These are phyloP conservation scores for Papilio xuthus DNA, from an alignment of 1,140 invertebrate species.

Conservation along the genomic window DNA sequence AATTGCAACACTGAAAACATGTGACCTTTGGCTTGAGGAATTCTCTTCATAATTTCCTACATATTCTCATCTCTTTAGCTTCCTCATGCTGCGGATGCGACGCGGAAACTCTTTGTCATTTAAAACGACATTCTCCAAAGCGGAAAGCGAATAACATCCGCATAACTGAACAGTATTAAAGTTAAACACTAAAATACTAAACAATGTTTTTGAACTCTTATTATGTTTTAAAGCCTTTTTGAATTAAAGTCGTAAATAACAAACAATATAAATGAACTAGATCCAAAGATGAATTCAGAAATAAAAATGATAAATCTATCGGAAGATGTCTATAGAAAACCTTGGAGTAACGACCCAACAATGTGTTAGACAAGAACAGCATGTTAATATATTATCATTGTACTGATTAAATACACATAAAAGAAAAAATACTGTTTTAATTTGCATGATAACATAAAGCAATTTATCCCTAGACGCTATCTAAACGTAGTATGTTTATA, in stretches of 20 bases:
- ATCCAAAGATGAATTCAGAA: no score
- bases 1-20: background rate
- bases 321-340: no score
- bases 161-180: background rate
- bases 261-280: no score
- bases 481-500: constrained; percentile 60
- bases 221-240: background rate
- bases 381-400: no score
- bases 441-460: no score
- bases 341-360: no score
- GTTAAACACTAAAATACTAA: constrained; percentile 6
- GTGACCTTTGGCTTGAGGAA: background rate
- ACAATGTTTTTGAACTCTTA: background rate
- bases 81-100: background rate
- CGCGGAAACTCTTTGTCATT: background rate
- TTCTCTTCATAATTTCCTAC: constrained; percentile 7
- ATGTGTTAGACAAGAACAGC: no score
- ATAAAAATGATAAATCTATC: no score
- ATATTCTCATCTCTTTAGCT: background rate
- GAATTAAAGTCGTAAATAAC: no score
- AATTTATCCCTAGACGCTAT: background rate
- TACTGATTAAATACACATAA: no score
- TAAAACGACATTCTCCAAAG: constrained; percentile 1
- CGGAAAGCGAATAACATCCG: constrained; percentile 12
- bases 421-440: no score